Base-by-base conservation (phyloP, 2,113 vertebrate species). In the Gymnorhina tibicen region DNA sequence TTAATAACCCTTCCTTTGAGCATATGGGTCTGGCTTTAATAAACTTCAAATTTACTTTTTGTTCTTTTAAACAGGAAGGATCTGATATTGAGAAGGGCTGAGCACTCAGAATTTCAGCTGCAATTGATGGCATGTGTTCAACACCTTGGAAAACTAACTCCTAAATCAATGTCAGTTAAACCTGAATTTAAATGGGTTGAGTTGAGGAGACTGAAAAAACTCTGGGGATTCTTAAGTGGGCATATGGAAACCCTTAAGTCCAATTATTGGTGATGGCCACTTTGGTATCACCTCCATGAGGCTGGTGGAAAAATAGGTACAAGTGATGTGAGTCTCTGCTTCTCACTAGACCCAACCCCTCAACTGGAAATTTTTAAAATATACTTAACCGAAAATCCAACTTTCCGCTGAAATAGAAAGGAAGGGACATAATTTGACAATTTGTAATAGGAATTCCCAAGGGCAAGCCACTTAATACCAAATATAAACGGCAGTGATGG, bases 11-110 rank as follows among this genome's bases (percentile, higher is more conserved):
- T 94, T 91, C 69, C 52, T 89, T 91, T 89, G 49, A 91, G 66
- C 7, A 1, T 66, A 60, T 56, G 64, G 49, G 27, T 79, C 93
- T 97, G 96, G 85, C 70, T 96, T 94, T 91, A 96, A 94, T 96
- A 94, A 85, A 79, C 53, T 68, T 87, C n/a, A 82, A 53, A 56
- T 89, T 58, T 95, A 46, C 30, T 89, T 89, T 93, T 93, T 91
- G 18, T 91, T 93, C 73, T 68, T 89, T 95, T 68, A 41, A 92
- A 62, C 52, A 76, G 58, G 68, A 96, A 93, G 42, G 68, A 42
- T 79, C 64, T 91, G 79, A 87, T 83, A 39, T 4, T 73, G 58
- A 82, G 81, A 85, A 85, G 73, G 81, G 58, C 58, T 68, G 46
- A 87, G 20, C 41, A 35, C 69, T 91, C 66, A 33, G 56, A 86